Conservation (phyloP, 92 coral and sea anemone species). For the Ricordea florida region DNA sequence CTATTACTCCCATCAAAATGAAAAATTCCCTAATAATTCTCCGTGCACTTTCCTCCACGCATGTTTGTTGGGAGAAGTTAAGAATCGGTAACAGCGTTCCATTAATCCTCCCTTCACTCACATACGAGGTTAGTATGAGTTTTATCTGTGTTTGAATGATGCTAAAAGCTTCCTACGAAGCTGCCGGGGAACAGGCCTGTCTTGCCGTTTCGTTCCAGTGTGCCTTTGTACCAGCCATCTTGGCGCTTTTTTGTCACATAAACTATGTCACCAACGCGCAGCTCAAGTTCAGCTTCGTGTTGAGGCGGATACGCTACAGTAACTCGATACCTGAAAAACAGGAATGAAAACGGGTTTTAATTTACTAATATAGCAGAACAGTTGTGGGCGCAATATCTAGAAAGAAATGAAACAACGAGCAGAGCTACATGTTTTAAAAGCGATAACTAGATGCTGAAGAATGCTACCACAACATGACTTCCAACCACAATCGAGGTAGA, state of each 20-base stretch:
- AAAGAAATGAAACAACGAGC: background rate
- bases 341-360: background rate
- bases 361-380: background rate
- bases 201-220: conserved; percentile 95
- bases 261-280: conserved; percentile 89
- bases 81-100: no score
- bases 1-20: no score
- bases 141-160: no score
- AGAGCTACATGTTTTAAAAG: no score
- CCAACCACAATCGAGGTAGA: no score
- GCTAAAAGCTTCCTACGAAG: conserved; percentile 80
- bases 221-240: conserved; percentile 98
- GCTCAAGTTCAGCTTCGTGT: conserved; percentile 88
- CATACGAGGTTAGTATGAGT: no score
- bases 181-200: conserved; percentile 94
- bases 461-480: no score
- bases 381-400: background rate
- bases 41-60: no score
- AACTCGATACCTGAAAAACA: conserved; percentile 78
- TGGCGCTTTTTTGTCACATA: conserved; percentile 85
- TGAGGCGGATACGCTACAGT: conserved; percentile 90
- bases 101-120: no score
- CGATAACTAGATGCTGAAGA: no score
- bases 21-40: no score
- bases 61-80: no score